Conservation (phyloP, 2,888 invertebrate genomes). For the Luperina testacea region DNA sequence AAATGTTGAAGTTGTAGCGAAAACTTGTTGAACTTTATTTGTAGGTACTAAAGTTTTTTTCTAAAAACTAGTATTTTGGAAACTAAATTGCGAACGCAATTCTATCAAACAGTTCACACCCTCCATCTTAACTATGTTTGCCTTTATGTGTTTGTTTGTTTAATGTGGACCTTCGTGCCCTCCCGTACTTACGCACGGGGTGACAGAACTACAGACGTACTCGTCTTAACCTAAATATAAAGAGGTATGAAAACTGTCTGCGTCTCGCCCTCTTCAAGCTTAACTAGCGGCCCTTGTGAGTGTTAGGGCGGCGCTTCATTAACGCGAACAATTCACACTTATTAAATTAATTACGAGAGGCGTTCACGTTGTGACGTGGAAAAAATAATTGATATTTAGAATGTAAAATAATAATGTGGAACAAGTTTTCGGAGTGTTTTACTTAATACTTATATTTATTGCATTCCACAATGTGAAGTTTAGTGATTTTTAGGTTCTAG, state of each 20-base stretch:
- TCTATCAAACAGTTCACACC: neutral
- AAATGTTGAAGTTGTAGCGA: neutral
- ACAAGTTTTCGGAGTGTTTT: neutral
- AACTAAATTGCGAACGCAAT: too few species aligned
- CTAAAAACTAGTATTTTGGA: too few species aligned
- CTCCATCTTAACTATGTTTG: neutral
- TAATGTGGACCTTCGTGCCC: neutral
- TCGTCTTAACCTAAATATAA: constrained; percentile 52
- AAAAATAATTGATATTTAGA: too few species aligned
- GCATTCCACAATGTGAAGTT: neutral
- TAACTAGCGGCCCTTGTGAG: constrained; percentile 22
- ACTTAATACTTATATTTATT: neutral
- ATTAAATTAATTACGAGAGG: constrained; percentile 7
- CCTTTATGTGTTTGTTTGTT: neutral
- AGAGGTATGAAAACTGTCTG: constrained; percentile 47
- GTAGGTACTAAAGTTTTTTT: neutral
- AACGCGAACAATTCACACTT: neutral
- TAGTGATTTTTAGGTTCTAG: neutral
- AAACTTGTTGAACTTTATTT: neutral
- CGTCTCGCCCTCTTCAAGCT: constrained; percentile 10
- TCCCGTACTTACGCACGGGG: neutral
- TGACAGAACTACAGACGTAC: constrained; percentile 27
- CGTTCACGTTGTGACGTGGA: neutral
- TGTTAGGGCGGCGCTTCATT: constrained; percentile 1
- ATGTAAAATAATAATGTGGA: neutral